Base-by-base conservation (phyloP, 2,888 invertebrate genomes). In the Sminthurides aquaticus region DNA sequence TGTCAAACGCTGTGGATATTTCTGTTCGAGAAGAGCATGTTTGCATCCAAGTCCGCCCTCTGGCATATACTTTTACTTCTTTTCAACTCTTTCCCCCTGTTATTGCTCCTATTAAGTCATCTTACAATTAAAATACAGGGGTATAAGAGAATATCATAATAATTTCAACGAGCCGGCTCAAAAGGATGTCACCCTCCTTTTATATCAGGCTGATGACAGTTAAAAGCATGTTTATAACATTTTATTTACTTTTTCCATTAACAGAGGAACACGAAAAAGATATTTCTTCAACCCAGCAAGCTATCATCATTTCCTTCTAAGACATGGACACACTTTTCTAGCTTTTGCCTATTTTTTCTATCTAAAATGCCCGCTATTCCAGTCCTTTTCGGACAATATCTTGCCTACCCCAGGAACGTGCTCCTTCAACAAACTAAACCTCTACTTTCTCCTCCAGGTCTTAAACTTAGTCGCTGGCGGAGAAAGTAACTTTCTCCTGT, bases 181-280 rank as follows among this genome's bases (percentile, higher is more conserved):
- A 34, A 34, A 54, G n/a, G 54, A 8, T 5, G 54, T 24, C 3
- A 22, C 11, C 48, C 48, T 22, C 5, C n/a, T 56, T 24, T 15
- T 18, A 56, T 56, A 56, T 24, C 8, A 25, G 56, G 24, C 26
- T 2, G 25, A 56, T 34, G 43, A 34, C 24, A 58, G 11, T 8
- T 60, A 60, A 27, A 8, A 48, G 11, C n/a, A 57, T 63, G 54
- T 3, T 62, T 57, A 63, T 70, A 65, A 15, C n/a, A 49, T 22
- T n/a, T 34, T 34, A 34, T 34, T 34, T 34, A 34, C 43, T 34
- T 34, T 34, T 34, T 34, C 43, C 43, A 34, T 34, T 34, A 34
- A 5, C 8, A 34, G 5, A 34, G 43, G 8, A 15, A 15, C 43
- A 34, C 5, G 5, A 34, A 34, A 5, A 15, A 34, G 43, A n/a